Evolutionary conservation across 2,888 invertebrate genomes (phyloP).

Genomic region (Pasiphila rectangulata): DNA sequence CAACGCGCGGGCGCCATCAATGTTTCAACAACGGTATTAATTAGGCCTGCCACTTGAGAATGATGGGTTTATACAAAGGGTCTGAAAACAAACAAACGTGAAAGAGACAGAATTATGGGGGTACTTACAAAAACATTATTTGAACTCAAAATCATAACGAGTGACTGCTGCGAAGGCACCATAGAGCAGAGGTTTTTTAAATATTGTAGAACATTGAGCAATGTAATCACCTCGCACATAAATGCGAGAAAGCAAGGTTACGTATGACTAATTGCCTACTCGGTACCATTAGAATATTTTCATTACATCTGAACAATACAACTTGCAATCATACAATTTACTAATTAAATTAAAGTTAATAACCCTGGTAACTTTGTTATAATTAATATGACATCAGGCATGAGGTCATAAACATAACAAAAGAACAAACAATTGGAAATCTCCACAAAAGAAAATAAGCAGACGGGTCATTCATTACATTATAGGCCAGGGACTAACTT

Average conservation of each 20-base stretch:
- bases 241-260: too few relatives aligned
- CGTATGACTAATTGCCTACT: conserved; percentile 13
- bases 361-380: too few relatives aligned
- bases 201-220: too few relatives aligned
- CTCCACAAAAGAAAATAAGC: not conserved
- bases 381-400: too few relatives aligned
- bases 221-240: too few relatives aligned
- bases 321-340: not conserved
- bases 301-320: not conserved
- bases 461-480: conserved; percentile 4
- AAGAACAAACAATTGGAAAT: not conserved
- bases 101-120: not conserved
- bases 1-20: conserved; percentile 7
- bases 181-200: too few relatives aligned
- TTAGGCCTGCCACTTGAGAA: conserved; percentile 9
- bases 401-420: not conserved
- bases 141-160: too few relatives aligned
- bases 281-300: conserved; percentile 6
- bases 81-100: conserved; percentile 4
- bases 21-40: conserved; percentile 7
- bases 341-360: too few relatives aligned
- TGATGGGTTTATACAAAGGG: conserved; percentile 5
- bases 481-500: conserved; percentile 4
- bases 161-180: too few relatives aligned
- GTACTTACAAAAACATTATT: not conserved